These are phyloP conservation scores for Trissonchulus sp. DNA, from an alignment of 2,888 invertebrate genomes.

Conservation along the genomic window DNA sequence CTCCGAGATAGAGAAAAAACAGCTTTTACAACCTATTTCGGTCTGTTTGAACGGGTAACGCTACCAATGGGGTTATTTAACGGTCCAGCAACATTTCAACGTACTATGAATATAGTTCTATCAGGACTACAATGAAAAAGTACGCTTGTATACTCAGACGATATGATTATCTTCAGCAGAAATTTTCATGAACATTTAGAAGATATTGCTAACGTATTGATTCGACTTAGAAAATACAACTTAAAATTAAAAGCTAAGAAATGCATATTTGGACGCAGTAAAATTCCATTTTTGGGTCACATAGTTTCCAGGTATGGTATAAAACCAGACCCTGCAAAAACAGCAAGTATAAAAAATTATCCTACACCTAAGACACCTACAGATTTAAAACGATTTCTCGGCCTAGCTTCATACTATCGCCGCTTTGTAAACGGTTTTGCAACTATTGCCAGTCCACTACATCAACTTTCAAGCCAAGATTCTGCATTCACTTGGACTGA, in stretches of 20 bases:
- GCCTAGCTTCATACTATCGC: not conserved
- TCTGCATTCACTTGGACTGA: not conserved
- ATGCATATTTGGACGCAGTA: not conserved
- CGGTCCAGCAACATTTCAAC: slow-evolving; percentile 13
- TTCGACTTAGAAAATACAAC: not conserved
- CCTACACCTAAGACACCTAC: not conserved
- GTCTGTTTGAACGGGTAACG: not conserved
- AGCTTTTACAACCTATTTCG: not conserved
- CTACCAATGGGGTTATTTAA: not conserved
- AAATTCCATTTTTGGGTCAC: not conserved
- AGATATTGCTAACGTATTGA: not conserved
- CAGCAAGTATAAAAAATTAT: not conserved
- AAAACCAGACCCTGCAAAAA: not conserved
- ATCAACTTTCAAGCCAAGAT: not conserved
- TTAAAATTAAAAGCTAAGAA: not conserved
- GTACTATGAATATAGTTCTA: not conserved
- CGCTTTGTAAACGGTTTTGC: not conserved
- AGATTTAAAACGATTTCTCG: not conserved
- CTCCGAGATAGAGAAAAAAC: not conserved
- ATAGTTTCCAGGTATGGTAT: not conserved
- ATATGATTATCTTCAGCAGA: not conserved
- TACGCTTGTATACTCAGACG: not conserved
- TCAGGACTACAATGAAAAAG: not conserved
- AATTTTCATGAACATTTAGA: not conserved
- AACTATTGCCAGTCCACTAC: not conserved